Evolutionary conservation across 2,113 vertebrate genomes (phyloP), one percentile per base, ranked within the genome.

Genomic region (Thryonomys swinderianus): DNA sequence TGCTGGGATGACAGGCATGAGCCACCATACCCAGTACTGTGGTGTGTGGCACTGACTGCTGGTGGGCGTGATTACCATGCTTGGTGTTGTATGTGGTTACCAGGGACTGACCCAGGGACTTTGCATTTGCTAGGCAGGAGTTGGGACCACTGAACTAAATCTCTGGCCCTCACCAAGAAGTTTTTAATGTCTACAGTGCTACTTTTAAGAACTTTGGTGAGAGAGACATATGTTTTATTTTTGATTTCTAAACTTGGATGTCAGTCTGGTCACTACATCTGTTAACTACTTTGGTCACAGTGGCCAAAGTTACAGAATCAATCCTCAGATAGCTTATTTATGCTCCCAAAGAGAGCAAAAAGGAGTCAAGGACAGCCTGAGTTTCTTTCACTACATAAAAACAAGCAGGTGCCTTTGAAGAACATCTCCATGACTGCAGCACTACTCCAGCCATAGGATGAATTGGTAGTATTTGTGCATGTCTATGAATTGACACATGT

Each of bases 401-500:
- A 80, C 42, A 93, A 80, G 9, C 11, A 64, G 34, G 51, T 61
- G 32, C 4, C 51, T 51, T 87, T 37, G 74, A 83, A 87, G 23
- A 87, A 57, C 34, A 32, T 20, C 67, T 81, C 14, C 12, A 4
- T 59, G 40, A 13, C 0, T 80, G 76, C 79, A 90, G 82, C 62
- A 27, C 7, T 61, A 45, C 42, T 59, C 10, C 2, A 27, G 74
- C 8, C 62, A 5, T 32, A 34, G 23, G 64, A 9, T 17, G 37
- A 88, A 25, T 81, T 13, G 37, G 21, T 42, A 32, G 16, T 32
- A 42, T 57, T 59, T 67, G 5, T 88, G 8, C 55, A 4, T 90
- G 12, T 57, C 17, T 94, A 57, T 93, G 94, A 69, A 53, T 88
- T 95, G 94, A 37, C 17, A 85, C 4, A 62, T 61, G 23, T 67